Conservation (phyloP, 2,797 vertebrate species). For the Periophthalmus magnuspinnatus region DNA sequence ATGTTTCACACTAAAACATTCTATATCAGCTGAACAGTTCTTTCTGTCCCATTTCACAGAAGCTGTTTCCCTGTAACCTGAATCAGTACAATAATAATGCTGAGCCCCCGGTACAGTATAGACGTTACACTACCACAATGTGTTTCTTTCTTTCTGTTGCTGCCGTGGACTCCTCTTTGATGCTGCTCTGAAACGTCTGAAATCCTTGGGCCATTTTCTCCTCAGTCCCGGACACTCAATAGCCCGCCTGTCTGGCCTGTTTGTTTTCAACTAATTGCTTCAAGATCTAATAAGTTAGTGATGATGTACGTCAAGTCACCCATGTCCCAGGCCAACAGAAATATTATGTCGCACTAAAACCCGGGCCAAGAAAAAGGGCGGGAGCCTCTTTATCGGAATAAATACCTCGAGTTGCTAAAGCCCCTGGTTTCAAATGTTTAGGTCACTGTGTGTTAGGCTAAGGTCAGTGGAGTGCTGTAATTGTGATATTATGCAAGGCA, state of each 20-base stretch:
- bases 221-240: constrained; percentile 78
- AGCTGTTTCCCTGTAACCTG: constrained; percentile 86
- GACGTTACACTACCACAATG: constrained; percentile 89
- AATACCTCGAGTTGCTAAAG: constrained; percentile 71
- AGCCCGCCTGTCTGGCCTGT: constrained; percentile 93
- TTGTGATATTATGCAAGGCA: constrained; percentile 75
- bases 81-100: constrained; percentile 88
- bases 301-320: constrained; percentile 90
- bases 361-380: constrained; percentile 64
- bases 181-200: constrained; percentile 86
- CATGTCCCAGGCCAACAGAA: constrained; percentile 91
- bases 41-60: constrained; percentile 82
- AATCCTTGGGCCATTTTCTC: constrained; percentile 89
- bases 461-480: constrained; percentile 77
- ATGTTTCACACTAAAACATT: constrained; percentile 78
- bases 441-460: constrained; percentile 70
- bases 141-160: constrained; percentile 87
- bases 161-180: constrained; percentile 86
- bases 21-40: constrained; percentile 85
- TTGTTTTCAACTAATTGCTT: constrained; percentile 99
- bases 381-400: constrained; percentile 74
- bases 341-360: constrained; percentile 85
- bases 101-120: constrained; percentile 84
- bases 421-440: constrained; percentile 78
- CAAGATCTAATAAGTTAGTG: constrained; percentile 99